phyloP scores from a whole-genome alignment of 2,888 invertebrate genomes.

The Magallana nippona region DNA sequence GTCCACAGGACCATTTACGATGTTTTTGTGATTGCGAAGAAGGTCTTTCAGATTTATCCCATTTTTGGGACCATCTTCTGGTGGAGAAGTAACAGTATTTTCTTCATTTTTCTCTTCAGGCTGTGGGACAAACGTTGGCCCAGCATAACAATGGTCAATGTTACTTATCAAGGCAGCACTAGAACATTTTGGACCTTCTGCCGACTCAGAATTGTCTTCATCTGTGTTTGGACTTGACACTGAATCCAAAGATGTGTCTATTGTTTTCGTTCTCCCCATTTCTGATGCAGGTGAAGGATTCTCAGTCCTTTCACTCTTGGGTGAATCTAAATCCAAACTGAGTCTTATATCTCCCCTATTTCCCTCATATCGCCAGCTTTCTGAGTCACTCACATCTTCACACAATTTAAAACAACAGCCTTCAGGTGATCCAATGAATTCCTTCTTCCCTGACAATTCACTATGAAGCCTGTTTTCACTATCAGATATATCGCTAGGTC shows the following conservation, averaged over 20 bases:
- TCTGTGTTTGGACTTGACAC: constrained; percentile 3
- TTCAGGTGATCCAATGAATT: constrained; percentile 27
- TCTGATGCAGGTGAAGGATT: constrained; percentile 35
- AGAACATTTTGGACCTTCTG: background rate
- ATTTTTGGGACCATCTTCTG: background rate
- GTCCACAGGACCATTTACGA: background rate
- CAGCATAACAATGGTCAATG: constrained; percentile 59
- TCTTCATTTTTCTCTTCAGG: background rate
- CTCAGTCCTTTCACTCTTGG: constrained; percentile 32
- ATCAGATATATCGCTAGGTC: constrained; percentile 9
- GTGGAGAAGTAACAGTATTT: background rate
- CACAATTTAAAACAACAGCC: constrained; percentile 33
- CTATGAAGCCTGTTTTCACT: background rate
- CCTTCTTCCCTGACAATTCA: constrained; percentile 22
- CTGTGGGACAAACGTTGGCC: background rate
- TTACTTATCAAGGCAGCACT: constrained; percentile 26
- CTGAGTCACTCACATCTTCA: constrained; percentile 36
- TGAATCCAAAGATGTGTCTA: constrained; percentile 9
- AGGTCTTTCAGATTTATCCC: constrained; percentile 26
- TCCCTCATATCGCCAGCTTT: constrained; percentile 39
- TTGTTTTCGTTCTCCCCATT: constrained; percentile 48
- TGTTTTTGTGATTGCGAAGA: constrained; percentile 2
- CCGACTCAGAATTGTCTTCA: background rate
- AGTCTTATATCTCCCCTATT: constrained; percentile 34
- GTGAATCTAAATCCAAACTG: constrained; percentile 42